Percentiles rank a stretch among this genome's conserved stretches.
phyloP scores from a whole-genome alignment of 2,113 vertebrate species.

The Menura novaehollandiae region DNA sequence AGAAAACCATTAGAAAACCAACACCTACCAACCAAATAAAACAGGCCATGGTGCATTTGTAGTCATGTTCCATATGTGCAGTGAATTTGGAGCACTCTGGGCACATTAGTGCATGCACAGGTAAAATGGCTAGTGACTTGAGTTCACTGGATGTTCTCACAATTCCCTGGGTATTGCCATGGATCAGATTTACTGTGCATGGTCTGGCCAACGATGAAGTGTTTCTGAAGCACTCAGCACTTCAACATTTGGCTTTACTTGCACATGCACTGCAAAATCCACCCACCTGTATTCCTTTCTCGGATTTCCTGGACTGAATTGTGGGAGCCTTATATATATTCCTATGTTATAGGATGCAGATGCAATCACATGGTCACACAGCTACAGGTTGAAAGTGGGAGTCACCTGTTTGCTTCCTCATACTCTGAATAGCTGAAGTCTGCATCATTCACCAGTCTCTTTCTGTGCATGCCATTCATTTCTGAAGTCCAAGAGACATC shows the following conservation, averaged over 20 bases:
- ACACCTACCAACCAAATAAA: not conserved
- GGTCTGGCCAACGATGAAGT: not conserved
- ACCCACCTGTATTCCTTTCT: not conserved
- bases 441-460: not conserved
- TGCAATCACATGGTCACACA: not conserved
- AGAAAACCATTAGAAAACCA: not conserved
- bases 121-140: not conserved
- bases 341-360: not conserved
- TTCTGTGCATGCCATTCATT: not conserved
- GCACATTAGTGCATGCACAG: not conserved
- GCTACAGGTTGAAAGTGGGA: not conserved
- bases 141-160: not conserved
- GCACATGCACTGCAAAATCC: accelerated
- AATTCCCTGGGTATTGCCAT: not conserved
- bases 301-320: not conserved
- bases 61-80: not conserved
- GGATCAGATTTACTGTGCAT: not conserved
- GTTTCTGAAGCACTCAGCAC: not conserved
- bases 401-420: not conserved
- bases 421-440: not conserved
- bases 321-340: not conserved
- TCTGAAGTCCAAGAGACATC: not conserved
- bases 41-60: not conserved
- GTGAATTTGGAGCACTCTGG: not conserved
- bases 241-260: not conserved